Base-by-base conservation (phyloP, 2,797 vertebrate species). In the Molossus molossus region DNA sequence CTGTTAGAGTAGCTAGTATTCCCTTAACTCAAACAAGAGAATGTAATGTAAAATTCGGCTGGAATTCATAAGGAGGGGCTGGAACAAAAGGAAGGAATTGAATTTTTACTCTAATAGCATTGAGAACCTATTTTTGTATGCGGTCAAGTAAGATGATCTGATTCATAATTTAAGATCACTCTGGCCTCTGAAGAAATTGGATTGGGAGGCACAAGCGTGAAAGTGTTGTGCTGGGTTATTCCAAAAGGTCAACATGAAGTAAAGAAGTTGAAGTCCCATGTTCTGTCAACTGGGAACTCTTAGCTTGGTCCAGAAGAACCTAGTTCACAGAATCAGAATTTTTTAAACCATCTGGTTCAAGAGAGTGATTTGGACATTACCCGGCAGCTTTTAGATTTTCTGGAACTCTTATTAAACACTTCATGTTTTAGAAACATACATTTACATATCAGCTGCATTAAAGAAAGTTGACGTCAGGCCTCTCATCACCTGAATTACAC, bases 371-470 rank as follows among this genome's bases (percentile, higher is more conserved):
- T 87, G 37, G 50, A 94, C 3, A 80, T 65, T 85, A 92, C 23
- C 4, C 69, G 69, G 55, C 9, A 92, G 45, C 57, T 76, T 83
- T 88, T 64, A 91, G 29, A 60, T 62, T 48, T 81, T 57, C 53
- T 82, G 37, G 17, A 90, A 76, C 40, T 93, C 18, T 33, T 70
- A 91, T 58, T 37, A 82, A 94, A 84, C 8, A 60, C 20, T n/a
- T 64, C 5, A 70, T 57, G 25, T 58, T 62, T 83, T 91, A 62
- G 33, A 94, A 96, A 33, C 33, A 60, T 50, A 95, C 64, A 21
- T 21, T 95, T 62, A 60, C 58, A 57, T n/a, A 87, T 70, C 50
- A 64, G 57, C 57, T 87, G 40, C 27, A 27, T 55, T 17, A 73
- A 91, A 23, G 62, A 72, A 94, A 83, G 50, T 75, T 58, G 53